These are phyloP conservation scores for Irena cyanogastra DNA, from an alignment of 2,113 vertebrate species.

Conservation along the genomic window DNA sequence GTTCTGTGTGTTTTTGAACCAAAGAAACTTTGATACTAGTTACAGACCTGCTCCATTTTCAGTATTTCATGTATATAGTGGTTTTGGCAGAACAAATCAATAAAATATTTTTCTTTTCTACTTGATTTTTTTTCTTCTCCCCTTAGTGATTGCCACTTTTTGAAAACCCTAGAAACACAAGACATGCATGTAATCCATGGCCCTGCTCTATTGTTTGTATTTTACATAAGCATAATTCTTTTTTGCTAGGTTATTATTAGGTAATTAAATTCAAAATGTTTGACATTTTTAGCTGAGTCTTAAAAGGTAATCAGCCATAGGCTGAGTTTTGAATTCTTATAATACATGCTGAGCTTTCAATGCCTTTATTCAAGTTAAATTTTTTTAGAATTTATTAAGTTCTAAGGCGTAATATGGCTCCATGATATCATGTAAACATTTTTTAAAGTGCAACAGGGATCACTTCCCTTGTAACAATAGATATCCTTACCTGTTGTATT, in stretches of 20 bases:
- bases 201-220: background rate
- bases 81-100: constrained; percentile 18
- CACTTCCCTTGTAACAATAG: background rate
- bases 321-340: background rate
- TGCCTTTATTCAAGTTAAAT: background rate
- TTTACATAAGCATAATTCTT: background rate
- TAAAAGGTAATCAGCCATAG: background rate
- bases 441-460: background rate
- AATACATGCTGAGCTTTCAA: background rate
- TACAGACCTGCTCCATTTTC: background rate
- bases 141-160: background rate
- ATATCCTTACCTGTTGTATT: background rate
- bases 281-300: background rate
- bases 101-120: background rate
- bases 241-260: background rate
- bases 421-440: background rate
- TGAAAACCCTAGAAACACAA: background rate
- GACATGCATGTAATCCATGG: background rate
- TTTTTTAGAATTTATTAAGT: background rate
- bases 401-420: background rate
- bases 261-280: background rate
- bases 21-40: constrained; percentile 11
- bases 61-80: constrained; percentile 4
- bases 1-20: constrained; percentile 13
- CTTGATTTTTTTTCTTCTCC: background rate